phyloP scores from a whole-genome alignment of 2,797 vertebrate genomes.

The Schizopygopsis pylzovi region DNA sequence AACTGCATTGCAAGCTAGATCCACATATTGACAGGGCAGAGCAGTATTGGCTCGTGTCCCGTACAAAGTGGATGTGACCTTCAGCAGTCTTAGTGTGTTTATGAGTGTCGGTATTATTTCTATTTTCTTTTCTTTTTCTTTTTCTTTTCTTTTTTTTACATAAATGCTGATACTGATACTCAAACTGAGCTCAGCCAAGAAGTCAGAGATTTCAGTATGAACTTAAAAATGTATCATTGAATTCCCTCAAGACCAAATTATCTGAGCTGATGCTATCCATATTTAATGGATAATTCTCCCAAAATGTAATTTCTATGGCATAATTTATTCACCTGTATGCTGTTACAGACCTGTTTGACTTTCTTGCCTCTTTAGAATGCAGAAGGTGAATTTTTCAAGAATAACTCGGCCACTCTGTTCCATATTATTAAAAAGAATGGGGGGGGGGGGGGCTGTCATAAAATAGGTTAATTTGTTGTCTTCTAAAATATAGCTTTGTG shows the following conservation, averaged over 20 bases:
- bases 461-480: background rate
- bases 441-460: background rate
- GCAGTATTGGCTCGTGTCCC: background rate
- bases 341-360: background rate
- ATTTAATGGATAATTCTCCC: background rate
- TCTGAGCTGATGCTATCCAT: background rate
- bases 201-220: background rate
- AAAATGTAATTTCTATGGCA: background rate
- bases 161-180: background rate
- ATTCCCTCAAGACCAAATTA: background rate
- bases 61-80: background rate
- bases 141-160: background rate
- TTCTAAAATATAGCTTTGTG: background rate
- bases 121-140: background rate
- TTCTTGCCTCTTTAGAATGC: background rate
- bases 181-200: background rate
- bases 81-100: background rate
- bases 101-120: background rate
- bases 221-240: background rate
- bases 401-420: background rate
- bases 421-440: background rate
- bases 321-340: background rate
- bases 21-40: conserved; percentile 30
- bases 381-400: background rate
- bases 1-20: conserved; percentile 24